These are phyloP conservation scores for Drosophila vallismaia DNA, from an alignment of 2,888 invertebrate species.

Conservation along the genomic window DNA sequence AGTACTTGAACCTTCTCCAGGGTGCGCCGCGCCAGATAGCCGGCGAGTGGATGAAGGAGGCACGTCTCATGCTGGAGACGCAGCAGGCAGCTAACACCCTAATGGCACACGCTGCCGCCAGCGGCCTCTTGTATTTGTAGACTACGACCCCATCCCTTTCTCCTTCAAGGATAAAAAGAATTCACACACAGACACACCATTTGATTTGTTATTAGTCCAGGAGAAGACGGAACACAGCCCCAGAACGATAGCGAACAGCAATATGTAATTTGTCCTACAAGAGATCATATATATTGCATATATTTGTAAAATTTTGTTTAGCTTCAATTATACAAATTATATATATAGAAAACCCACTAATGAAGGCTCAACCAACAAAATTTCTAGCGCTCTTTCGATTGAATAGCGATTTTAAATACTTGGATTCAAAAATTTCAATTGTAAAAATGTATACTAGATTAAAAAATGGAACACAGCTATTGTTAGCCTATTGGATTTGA, in stretches of 20 bases:
- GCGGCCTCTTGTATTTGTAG: conserved; percentile 84
- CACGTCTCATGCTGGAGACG: conserved; percentile 92
- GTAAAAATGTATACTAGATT: neutral
- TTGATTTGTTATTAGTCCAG: conserved; percentile 34
- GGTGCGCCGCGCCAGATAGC: conserved; percentile 95
- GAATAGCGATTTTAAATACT: neutral
- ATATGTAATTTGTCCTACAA: conserved; percentile 39
- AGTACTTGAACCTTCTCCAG: conserved; percentile 93
- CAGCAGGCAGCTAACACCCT: conserved; percentile 95
- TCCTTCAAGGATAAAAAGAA: conserved; percentile 9
- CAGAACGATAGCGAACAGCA: conserved; percentile 13
- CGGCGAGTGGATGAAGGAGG: conserved; percentile 93
- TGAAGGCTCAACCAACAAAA: neutral
- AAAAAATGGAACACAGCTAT: neutral
- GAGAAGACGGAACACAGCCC: conserved; percentile 13
- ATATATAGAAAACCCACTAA: conserved; percentile 53
- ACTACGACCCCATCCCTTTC: conserved; percentile 51
- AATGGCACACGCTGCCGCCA: conserved; percentile 94
- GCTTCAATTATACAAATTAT: conserved; percentile 70
- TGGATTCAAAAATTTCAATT: neutral
- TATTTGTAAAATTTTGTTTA: conserved; percentile 64
- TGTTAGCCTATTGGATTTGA: neutral
- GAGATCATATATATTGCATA: conserved; percentile 30
- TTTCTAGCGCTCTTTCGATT: neutral
- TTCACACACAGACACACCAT: conserved; percentile 10